Evolutionary conservation across 2,888 invertebrate species (phyloP).

Genomic region (Parthenolecanium corni): DNA sequence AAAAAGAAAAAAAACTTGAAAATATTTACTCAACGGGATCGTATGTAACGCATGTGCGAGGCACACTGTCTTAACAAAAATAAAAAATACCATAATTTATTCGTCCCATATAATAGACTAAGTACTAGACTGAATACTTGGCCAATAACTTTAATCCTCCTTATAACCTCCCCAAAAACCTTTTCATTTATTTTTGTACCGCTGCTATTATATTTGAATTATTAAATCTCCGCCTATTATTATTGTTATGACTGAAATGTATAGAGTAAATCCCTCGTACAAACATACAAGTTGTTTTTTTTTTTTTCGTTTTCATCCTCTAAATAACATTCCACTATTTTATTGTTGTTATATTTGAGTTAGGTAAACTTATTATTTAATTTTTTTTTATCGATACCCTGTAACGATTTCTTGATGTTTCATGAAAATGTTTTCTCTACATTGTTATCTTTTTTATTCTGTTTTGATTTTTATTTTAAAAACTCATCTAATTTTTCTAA

Average conservation of each 20-base stretch:
- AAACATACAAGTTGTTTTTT: conserved; percentile 2
- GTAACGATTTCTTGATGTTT: conserved; percentile 22
- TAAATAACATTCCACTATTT: conserved; percentile 9
- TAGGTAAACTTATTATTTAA: conserved; percentile 11
- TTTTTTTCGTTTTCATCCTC: background rate
- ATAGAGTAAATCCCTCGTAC: conserved; percentile 2
- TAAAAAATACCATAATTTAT: too few relatives aligned
- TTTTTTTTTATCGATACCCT: conserved; percentile 11
- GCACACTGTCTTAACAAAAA: background rate
- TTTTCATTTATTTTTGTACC: conserved; percentile 8
- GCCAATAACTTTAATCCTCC: conserved; percentile 20
- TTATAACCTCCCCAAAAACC: conserved; percentile 22
- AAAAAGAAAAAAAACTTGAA: background rate
- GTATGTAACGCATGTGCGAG: background rate
- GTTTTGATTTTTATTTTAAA: too few relatives aligned
- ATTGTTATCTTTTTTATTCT: too few relatives aligned
- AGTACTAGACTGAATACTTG: too few relatives aligned
- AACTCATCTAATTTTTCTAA: too few relatives aligned
- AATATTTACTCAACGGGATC: background rate
- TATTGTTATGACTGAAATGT: conserved; percentile 11
- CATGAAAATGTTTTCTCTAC: too few relatives aligned
- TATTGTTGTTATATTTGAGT: conserved; percentile 9
- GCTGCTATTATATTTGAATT: conserved; percentile 21
- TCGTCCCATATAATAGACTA: background rate
- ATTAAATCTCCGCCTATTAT: conserved; percentile 25